Evolutionary conservation across 2,113 vertebrate species (phyloP), one percentile per base, ranked within the genome.

Genomic region (Apus apus): DNA sequence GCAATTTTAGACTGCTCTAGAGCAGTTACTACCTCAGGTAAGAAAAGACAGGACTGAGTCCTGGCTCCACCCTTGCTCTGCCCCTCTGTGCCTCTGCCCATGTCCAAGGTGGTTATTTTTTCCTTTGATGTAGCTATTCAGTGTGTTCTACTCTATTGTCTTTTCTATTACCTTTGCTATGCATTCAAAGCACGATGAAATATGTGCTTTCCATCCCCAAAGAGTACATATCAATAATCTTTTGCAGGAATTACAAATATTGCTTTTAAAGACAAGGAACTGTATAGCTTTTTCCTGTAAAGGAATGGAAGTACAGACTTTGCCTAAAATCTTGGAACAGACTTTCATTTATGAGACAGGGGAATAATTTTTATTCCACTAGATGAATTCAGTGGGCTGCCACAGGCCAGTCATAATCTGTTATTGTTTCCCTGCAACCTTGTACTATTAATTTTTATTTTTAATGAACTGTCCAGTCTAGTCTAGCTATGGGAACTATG

Each of bases 391-490:
- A 34, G 40, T 72, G 64, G 88, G 80, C 89, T 95, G 95, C 92
- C 94, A 94, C 95, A 95, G 96, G 97, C 96, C 96, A 95, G 93
- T 97, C 97, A 89, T 97, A 95, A 98, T 97, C 95, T 96, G 88
- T 97, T 97, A 97, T 97, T 96, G 95, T 97, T 97, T 97, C 95
- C 97, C 96, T 97, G 93, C 95, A 96, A 98, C 93, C 96, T 97
- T 96, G 96, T 97, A 90, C 97, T 97, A 97, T 97, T 98, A 97
- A 98, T 98, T 98, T 98, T 97, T 98, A 94, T 98, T 98, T 97
- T 94, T 98, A 98, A 98, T 98, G 96, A 98, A 98, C 95, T 98
- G 97, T 97, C 98, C 96, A 70, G 95, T 94, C 77, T 62, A 95
- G 92, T 98, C 97, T 97, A 97, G 94, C 95, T 93, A 93, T 11